These are phyloP conservation scores for Drosophila parthenogenetica DNA, from an alignment of 2,888 invertebrate species.

Conservation along the genomic window DNA sequence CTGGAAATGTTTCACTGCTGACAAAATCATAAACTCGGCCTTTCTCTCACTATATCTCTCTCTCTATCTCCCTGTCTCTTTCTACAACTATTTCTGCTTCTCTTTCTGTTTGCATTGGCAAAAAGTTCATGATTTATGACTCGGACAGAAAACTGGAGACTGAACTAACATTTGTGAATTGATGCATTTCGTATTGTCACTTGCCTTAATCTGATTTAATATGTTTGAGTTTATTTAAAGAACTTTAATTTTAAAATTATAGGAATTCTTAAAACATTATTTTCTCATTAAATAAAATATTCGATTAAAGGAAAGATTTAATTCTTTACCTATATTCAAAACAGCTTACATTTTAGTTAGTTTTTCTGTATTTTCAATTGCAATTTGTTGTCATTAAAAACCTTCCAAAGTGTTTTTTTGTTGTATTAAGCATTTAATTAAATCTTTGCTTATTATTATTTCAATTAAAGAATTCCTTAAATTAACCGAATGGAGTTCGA, in stretches of 20 bases:
- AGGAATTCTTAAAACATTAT: neutral
- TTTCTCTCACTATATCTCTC: conserved; percentile 22
- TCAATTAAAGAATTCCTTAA: too few species aligned
- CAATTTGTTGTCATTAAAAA: too few species aligned
- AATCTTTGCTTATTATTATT: too few species aligned
- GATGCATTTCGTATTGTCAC: conserved; percentile 36
- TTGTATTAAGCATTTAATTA: too few species aligned
- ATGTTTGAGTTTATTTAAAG: neutral
- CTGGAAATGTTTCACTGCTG: conserved; percentile 77
- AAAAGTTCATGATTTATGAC: conserved; percentile 71
- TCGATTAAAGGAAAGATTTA: too few species aligned
- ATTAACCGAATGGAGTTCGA: too few species aligned
- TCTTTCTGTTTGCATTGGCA: conserved; percentile 61
- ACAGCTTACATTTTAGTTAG: too few species aligned
- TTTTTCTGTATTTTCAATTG: too few species aligned
- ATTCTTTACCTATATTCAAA: too few species aligned
- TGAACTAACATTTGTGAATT: conserved; percentile 16
- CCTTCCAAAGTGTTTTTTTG: too few species aligned
- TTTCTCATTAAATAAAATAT: too few species aligned
- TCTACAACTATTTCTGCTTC: neutral
- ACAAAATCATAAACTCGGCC: conserved; percentile 76
- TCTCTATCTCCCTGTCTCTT: conserved; percentile 32
- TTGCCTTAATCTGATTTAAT: conserved; percentile 1
- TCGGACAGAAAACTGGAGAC: conserved; percentile 24
- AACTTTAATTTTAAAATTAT: neutral